Evolutionary conservation across 2,797 vertebrate genomes (phyloP), one percentile per base, ranked within the genome.

Genomic region (Scolopax bukidnonensis): DNA sequence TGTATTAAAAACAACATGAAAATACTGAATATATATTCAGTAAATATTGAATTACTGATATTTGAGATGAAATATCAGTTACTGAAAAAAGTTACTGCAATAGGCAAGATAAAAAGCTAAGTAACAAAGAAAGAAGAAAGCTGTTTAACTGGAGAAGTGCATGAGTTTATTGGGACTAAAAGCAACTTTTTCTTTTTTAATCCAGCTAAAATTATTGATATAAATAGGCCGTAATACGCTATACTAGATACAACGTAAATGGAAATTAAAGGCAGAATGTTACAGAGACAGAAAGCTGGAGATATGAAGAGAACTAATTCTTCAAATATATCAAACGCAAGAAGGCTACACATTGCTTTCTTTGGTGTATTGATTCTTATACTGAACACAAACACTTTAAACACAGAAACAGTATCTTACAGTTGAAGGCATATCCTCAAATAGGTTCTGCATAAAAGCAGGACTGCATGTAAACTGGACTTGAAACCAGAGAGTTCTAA

Each of bases 261-360:
- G 71, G 81, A n/a, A 91, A 75, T 84, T 80, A 93, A 91, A 94
- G 81, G 68, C 77, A 87, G 88, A 96, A 80, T 41, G 59, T 90
- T 95, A 95, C 68, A 92, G 65, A 87, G 76, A 73, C 40, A 87
- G 82, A 89, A 92, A 94, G 93, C 61, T 83, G 63, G 68, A 95
- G 59, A 85, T 38, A 87, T 1, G 38, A 91, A 91, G 75, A 65
- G 64, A 84, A 77, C 76, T 90, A 95, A 81, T 93, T 96, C 88
- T 97, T 96, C 90, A 95, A 95, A 97, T 94, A 95, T 74, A 93
- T 95, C 94, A 93, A 84, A 96, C 61, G 88, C 84, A 96, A 93
- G 71, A 95, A 93, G 81, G 81, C 95, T 96, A 94, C 81, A 94
- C 47, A 0, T 93, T 89, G 84, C 54, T 95, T 80, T 96, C 91